Evolutionary conservation across 2,888 invertebrate genomes (phyloP), one percentile per base, ranked within the genome.

Genomic region (Dynastes maya): DNA sequence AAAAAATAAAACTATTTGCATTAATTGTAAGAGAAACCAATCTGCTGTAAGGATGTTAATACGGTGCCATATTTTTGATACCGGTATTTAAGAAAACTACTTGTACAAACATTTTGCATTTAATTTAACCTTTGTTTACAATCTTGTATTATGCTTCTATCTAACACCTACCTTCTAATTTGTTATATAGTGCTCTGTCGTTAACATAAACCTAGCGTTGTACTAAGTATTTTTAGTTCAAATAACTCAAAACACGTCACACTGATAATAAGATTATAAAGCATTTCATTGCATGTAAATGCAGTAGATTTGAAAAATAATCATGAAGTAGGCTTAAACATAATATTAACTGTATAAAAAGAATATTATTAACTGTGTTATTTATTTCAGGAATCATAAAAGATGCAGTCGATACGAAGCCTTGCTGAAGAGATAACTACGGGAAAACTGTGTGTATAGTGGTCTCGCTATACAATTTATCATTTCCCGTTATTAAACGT

Each of bases 351-450:
- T 63, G 4, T 32, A 63, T 32, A 29, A 63, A 63, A 63, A 37
- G 6, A 5, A 8, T 11, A 8, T 45, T 45, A 45, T 45, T 45
- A 45, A 45, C 45, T 45, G 2, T 45, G 11, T 45, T 45, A 8
- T 45, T 45, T 45, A 45, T 45, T 45, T 45, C 84, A 87, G 87
- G 81, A 87, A 86, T 81, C 86, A 86, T 65, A 87, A 87, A 81
- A 87, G 86, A 81, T 86, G 86, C 80, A 84, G 84, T 78, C 85
- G 85, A 70, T 80, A 85, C 13, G 86, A 87, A 65, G 83, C 68
- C 49, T 49, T 51, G 49, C 32, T 72, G 29, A 78, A 71, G 61
- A 67, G 55, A 65, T 53, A 22, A 13, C 8, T 53, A 45, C 32
- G 22, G 49, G 32, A 6, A 22, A 49, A 64, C n/a, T 76, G 53